Evolutionary conservation across 2,113 vertebrate species (phyloP), one percentile per base, ranked within the genome.

Genomic region (Calonectris borealis): DNA sequence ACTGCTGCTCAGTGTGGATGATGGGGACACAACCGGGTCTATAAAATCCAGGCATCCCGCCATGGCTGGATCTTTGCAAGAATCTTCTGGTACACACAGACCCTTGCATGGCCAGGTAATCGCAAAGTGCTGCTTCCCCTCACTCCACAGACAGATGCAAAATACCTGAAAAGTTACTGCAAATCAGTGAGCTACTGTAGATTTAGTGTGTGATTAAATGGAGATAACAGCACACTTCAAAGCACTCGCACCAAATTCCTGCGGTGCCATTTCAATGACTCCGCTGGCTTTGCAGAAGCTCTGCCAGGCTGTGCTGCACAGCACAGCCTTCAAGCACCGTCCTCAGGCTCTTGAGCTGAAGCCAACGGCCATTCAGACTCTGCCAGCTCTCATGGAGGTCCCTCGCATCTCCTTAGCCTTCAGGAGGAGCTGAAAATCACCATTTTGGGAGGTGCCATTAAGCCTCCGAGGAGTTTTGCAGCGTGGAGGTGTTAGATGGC

Each of bases 201-300:
- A 92, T 97, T 91, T 77, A 88, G 38, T 34, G 72, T 26, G 84
- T 70, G 93, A 97, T 96, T 97, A 88, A 95, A 87, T 17, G 31
- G n/a, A 94, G 97, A 93, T 97, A 97, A 95, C 71, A 86, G 62
- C 18, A 29, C 54, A 95, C 96, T 97, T 97, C 96, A 97, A 98
- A 97, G 96, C 65, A 70, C 83, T 84, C 2, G 0, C 38, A 79
- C 38, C 62, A 61, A 92, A 98, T 98, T 97, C 96, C 94, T 96
- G 78, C 94, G 91, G 93, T 77, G 94, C 95, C 96, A 88, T 94
- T 92, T 92, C 88, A 79, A 71, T 95, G 93, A 96, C 72, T 95
- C n/a, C 0, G 0, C 70, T 52, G 65, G 34, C 52, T 92, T 52
- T 54, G 48, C 80, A 91, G 89, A 83, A 85, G 57, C 52, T 42